A percentile compares a stretch with the other conserved stretches of the same genome.
Conservation (phyloP, 2,888 invertebrate genomes). For the Oegoconia quadripuncta region DNA sequence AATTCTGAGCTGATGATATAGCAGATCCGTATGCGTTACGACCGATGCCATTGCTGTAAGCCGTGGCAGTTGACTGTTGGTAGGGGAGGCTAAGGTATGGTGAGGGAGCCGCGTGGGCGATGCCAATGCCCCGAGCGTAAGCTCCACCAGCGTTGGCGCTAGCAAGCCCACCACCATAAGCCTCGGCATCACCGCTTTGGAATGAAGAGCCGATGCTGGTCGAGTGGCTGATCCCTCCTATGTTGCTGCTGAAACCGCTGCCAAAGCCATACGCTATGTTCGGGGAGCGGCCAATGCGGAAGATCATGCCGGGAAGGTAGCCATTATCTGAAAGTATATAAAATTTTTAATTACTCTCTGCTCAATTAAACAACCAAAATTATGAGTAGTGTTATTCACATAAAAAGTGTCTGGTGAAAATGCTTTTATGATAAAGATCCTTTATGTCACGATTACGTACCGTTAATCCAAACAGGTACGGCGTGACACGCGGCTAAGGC, state of each 20-base stretch:
- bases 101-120: conserved; percentile 42
- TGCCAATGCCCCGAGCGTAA: conserved; percentile 52
- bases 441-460: conserved; percentile 30
- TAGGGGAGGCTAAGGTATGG: conserved; percentile 23
- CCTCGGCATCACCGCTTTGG: conserved; percentile 50
- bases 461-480: conserved; percentile 46
- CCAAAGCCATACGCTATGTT: conserved; percentile 62
- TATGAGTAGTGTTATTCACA: too few species aligned
- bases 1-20: conserved; percentile 44
- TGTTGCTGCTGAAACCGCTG: conserved; percentile 62
- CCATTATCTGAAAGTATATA: conserved; percentile 22
- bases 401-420: too few species aligned
- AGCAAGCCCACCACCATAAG: conserved; percentile 51
- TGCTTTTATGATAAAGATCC: too few species aligned
- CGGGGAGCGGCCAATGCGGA: conserved; percentile 52
- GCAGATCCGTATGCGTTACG: conserved; percentile 35
- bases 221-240: conserved; percentile 62
- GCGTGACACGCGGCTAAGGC: conserved; percentile 45
- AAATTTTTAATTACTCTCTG: conserved; percentile 3
- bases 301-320: conserved; percentile 32
- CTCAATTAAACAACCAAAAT: too few species aligned
- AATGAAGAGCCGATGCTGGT: conserved; percentile 54
- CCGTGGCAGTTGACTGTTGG: conserved; percentile 25
- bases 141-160: conserved; percentile 31
- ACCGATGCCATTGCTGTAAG: conserved; percentile 28